Evolutionary conservation across 2,888 invertebrate genomes (phyloP).

Genomic region (Zele albiditarsus): DNA sequence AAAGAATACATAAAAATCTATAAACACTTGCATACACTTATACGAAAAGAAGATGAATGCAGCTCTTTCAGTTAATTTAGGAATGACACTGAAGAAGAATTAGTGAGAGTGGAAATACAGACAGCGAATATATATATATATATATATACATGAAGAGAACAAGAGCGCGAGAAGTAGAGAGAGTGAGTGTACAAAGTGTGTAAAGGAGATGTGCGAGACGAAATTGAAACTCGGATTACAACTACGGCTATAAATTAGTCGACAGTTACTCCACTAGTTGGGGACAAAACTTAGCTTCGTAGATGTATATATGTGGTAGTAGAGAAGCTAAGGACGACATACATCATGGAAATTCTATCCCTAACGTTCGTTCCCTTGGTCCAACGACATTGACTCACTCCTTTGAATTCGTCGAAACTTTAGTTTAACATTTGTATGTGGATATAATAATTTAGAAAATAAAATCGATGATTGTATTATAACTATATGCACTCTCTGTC

Average conservation of each 20-base stretch:
- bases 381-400: not conserved
- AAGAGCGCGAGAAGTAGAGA: constrained; percentile 29
- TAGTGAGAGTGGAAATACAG: not conserved
- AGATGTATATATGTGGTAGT: constrained; percentile 29
- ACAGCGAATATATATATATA: not conserved
- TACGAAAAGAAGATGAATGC: not conserved
- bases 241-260: constrained; percentile 64
- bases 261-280: constrained; percentile 59
- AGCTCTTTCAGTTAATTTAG: not conserved
- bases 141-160: not conserved
- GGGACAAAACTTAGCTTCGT: constrained; percentile 54
- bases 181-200: constrained; percentile 25
- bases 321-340: constrained; percentile 33
- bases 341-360: constrained; percentile 24
- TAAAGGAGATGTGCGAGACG: constrained; percentile 39
- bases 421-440: too few relatives aligned
- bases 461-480: too few relatives aligned
- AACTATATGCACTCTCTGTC: too few relatives aligned
- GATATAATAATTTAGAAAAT: too few relatives aligned
- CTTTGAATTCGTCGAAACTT: not conserved
- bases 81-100: constrained; percentile 9
- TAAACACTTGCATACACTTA: too few relatives aligned
- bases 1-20: too few relatives aligned
- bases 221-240: constrained; percentile 64
- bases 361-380: not conserved